Base-by-base conservation (phyloP, 2,113 vertebrate genomes). In the Triplophysa rosa region DNA sequence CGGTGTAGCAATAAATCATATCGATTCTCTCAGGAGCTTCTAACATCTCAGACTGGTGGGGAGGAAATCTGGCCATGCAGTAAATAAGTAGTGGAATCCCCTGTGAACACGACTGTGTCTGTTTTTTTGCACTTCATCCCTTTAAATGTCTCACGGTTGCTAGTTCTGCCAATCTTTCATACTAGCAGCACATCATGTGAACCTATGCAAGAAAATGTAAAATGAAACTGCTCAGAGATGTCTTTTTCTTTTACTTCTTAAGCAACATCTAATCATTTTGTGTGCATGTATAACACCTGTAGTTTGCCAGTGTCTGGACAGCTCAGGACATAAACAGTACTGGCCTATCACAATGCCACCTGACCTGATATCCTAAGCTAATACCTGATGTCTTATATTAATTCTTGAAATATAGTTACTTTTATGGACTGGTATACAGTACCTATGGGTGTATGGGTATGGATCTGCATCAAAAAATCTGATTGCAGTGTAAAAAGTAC, bases 1-100 rank as follows among this genome's bases (percentile, higher is more conserved):
- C 29, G 13, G 33, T 62, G 33, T 13, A 64, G 47, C 69, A 75
- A 76, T 79, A 75, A 69, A 75, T 58, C 81, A 79, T 62, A 24
- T 3, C 1, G 1, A 67, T n/a, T 62, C 69, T 33, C 21, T 26
- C 13, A 64, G 59, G 52, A 62, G 16, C 17, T 17, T 29, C 1
- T 3, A 56, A 33, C 40, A 42, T 45, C 19, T 62, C 58, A 21
- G 8, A 68, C 62, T 58, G 40, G 1, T 59, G 11, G 33, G 11
- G 16, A 61, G 64, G 49, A 71, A 59, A 52, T 75, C 24, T 77
- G 61, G 17, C 23, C n/a, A 52, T 78, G 24, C 64, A 19, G 29
- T 70, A 52, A 73, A 74, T 82, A 71, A 52, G 37, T 17, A 2
- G 2, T 8, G 19, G 63, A 49, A 54, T 73, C 54, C 23, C 6